Evolutionary conservation across 2,888 invertebrate species (phyloP).

Genomic region (Drosophila acutilabella): DNA sequence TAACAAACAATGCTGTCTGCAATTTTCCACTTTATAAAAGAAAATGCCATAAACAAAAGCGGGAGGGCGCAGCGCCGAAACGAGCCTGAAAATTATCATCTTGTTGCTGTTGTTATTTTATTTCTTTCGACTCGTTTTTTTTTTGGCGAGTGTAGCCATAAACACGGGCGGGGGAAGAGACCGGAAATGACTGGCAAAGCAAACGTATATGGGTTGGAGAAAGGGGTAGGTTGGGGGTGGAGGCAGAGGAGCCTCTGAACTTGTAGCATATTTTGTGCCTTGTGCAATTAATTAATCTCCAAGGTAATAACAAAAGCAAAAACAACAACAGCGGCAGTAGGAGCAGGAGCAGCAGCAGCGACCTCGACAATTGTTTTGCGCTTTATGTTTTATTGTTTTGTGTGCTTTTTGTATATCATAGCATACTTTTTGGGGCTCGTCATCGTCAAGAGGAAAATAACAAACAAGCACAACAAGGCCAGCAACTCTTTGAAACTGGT

Average conservation of each 20-base stretch:
- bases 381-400: constrained; percentile 70
- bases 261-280: constrained; percentile 75
- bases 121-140: not conserved
- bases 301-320: constrained; percentile 75
- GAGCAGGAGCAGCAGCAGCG: constrained; percentile 23
- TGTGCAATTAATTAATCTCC: constrained; percentile 82
- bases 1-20: constrained; percentile 80
- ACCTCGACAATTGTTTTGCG: constrained; percentile 67
- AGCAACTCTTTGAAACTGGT: constrained; percentile 51
- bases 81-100: constrained; percentile 77
- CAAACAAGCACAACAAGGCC: constrained; percentile 41
- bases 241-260: constrained; percentile 37
- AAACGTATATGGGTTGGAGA: not conserved
- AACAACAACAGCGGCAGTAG: constrained; percentile 15
- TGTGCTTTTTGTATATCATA: constrained; percentile 20
- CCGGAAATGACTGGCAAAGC: constrained; percentile 74
- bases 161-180: constrained; percentile 54
- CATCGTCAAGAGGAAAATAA: constrained; percentile 29
- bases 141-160: constrained; percentile 53
- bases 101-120: constrained; percentile 60
- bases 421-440: constrained; percentile 45
- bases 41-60: constrained; percentile 74
- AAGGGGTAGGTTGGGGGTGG: constrained; percentile 8
- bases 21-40: constrained; percentile 80
- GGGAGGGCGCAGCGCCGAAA: constrained; percentile 19